A percentile compares a stretch with the other conserved stretches of the same genome.
phyloP scores from a whole-genome alignment of 2,888 invertebrate species.

The Phorcus lineatus region DNA sequence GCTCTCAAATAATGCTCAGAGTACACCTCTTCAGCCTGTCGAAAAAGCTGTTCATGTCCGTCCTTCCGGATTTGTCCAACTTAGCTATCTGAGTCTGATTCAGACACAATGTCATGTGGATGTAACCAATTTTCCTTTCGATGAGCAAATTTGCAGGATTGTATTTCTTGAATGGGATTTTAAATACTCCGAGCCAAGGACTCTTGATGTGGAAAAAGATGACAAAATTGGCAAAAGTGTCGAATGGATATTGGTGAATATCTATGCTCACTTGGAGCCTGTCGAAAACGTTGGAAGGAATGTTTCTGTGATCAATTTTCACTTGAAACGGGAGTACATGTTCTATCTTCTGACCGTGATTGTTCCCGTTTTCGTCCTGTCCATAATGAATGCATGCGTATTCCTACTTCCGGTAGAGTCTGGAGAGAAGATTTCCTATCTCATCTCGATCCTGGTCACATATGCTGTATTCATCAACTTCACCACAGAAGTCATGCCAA shows the following conservation, averaged over 20 bases:
- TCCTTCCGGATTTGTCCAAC: too few species aligned
- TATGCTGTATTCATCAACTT: conserved; percentile 25
- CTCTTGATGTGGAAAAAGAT: neutral
- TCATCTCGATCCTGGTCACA: conserved; percentile 27
- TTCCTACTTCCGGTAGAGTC: conserved; percentile 8
- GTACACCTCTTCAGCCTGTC: too few species aligned
- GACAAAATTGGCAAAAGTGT: neutral
- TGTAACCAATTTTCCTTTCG: neutral
- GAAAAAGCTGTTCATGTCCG: too few species aligned
- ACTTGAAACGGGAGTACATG: neutral
- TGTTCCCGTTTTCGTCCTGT: conserved; percentile 2
- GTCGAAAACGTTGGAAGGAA: neutral
- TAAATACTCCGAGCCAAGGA: too few species aligned
- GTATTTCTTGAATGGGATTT: neutral
- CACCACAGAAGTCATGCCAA: conserved; percentile 28
- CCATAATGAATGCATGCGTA: conserved; percentile 1
- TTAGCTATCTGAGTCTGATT: neutral
- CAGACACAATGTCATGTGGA: neutral
- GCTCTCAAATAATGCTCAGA: neutral
- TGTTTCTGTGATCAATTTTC: neutral
- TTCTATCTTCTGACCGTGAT: conserved; percentile 16
- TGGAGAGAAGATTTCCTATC: conserved; percentile 24
- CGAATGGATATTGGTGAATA: neutral
- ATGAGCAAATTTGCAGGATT: neutral
- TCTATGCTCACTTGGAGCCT: neutral